A percentile compares a stretch with the other conserved stretches of the same genome.
These are phyloP conservation scores for Toxotes chatareus DNA, from an alignment of 2,113 vertebrate species.

Conservation along the genomic window DNA sequence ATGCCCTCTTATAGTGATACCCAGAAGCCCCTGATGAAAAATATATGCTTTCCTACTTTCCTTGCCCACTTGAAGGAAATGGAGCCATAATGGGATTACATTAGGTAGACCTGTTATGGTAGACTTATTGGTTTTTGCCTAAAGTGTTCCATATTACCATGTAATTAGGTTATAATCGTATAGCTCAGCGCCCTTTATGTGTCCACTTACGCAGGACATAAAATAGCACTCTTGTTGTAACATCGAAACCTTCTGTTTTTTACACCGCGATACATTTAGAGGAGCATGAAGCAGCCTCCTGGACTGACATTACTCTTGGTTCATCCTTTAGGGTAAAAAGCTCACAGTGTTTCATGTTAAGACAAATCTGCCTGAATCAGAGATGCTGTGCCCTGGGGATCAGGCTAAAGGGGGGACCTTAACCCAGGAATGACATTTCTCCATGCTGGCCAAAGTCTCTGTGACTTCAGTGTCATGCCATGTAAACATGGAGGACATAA, in stretches of 20 bases:
- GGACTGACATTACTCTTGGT: not conserved
- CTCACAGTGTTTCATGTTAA: constrained; percentile 20
- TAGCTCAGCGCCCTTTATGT: constrained; percentile 70
- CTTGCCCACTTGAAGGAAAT: constrained; percentile 75
- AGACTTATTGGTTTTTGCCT: constrained; percentile 82
- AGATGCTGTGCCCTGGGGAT: constrained; percentile 12
- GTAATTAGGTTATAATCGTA: constrained; percentile 77
- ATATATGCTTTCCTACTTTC: constrained; percentile 77
- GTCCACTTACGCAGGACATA: constrained; percentile 68
- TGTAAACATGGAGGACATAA: constrained; percentile 57
- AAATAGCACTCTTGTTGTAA: constrained; percentile 70
- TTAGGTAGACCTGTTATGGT: constrained; percentile 76
- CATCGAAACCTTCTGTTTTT: constrained; percentile 52
- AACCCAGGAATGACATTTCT: constrained; percentile 37
- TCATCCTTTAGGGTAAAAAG: constrained; percentile 14
- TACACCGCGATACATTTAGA: constrained; percentile 35
- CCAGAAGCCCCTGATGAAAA: constrained; percentile 73
- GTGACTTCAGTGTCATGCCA: constrained; percentile 34
- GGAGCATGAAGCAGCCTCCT: constrained; percentile 14
- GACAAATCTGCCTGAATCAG: constrained; percentile 31
- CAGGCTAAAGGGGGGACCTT: constrained; percentile 18
- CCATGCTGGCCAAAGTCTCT: not conserved
- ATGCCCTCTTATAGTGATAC: constrained; percentile 66
- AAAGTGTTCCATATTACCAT: constrained; percentile 83
- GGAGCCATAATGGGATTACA: constrained; percentile 81